Evolutionary conservation across 2,113 vertebrate genomes (phyloP), one percentile per base, ranked within the genome.

Genomic region (Phycodurus eques): DNA sequence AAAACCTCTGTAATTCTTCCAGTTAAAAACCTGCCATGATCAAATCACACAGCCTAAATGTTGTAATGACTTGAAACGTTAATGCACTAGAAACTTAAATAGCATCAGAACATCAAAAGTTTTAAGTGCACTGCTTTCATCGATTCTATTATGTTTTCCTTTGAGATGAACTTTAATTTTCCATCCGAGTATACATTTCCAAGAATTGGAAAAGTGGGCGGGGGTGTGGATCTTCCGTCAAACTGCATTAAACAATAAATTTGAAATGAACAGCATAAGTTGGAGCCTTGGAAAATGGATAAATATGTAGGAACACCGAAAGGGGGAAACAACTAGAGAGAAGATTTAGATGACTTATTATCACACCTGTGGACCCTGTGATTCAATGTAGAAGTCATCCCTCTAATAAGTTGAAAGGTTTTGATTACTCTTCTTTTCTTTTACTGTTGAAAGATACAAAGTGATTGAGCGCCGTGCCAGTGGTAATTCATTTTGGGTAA

Each of bases 391-490:
- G 95, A 97, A 96, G 95, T 96, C 95, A 96, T 95, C 94, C 94
- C 91, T 92, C 95, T 98, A 98, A 98, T 98, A 98, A 95, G 95
- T 98, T 98, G 96, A 98, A 98, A 98, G 96, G 96, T 98, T 98
- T 97, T 96, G 96, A 98, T 98, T 95, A 96, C 95, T 95, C 94
- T 94, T 95, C 95, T 96, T 96, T 94, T 95, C 94, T 96, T 94
- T 95, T 96, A 98, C 95, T 96, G 94, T 95, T 95, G 94, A 92
- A 93, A 95, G 95, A 97, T 94, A 97, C 94, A 95, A 94, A 92
- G 94, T 97, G 96, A 98, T 98, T 96, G 96, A 98, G 92, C 92
- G 91, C 82, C 89, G 94, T 96, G 96, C 86, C 96, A 94, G 95
- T 95, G 94, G 95, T 98, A 98, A 98, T 98, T 96, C 95, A 92